Evolutionary conservation across 2,888 invertebrate genomes (phyloP).

Genomic region (Zelleria hepariella): DNA sequence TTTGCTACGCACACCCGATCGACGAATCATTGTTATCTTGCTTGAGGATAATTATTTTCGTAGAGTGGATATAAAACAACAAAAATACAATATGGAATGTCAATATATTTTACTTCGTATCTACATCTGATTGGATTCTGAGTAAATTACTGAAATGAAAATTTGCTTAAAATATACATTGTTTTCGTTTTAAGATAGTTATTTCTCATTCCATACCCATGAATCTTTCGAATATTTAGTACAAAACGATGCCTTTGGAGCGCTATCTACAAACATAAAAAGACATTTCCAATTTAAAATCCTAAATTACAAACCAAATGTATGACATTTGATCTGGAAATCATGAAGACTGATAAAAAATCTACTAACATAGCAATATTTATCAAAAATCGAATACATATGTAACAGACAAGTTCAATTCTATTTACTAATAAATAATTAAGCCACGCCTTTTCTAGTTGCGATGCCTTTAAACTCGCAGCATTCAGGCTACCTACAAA

Average conservation of each 20-base stretch:
- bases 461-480: conserved; percentile 22
- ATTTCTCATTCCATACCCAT: conserved; percentile 35
- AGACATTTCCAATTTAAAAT: conserved; percentile 69
- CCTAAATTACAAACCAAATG: conserved; percentile 69
- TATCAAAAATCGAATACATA: conserved; percentile 63
- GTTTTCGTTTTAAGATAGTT: conserved; percentile 36
- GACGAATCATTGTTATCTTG: no score
- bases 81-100: conserved; percentile 67
- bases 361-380: conserved; percentile 70
- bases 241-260: conserved; percentile 26
- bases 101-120: conserved; percentile 70
- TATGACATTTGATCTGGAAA: conserved; percentile 67
- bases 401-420: conserved; percentile 43
- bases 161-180: conserved; percentile 63
- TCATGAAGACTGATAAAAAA: conserved; percentile 65
- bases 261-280: conserved; percentile 70
- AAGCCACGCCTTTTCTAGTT: conserved; percentile 40
- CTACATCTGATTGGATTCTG: conserved; percentile 63
- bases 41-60: conserved; percentile 36
- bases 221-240: conserved; percentile 36
- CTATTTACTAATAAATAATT: conserved; percentile 55
- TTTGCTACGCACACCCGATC: no score
- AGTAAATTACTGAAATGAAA: conserved; percentile 60
- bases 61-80: conserved; percentile 41
- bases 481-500: conserved; percentile 8